phyloP scores from a whole-genome alignment of 1,140 invertebrate species.

The Leptinotarsa undecemlineata region DNA sequence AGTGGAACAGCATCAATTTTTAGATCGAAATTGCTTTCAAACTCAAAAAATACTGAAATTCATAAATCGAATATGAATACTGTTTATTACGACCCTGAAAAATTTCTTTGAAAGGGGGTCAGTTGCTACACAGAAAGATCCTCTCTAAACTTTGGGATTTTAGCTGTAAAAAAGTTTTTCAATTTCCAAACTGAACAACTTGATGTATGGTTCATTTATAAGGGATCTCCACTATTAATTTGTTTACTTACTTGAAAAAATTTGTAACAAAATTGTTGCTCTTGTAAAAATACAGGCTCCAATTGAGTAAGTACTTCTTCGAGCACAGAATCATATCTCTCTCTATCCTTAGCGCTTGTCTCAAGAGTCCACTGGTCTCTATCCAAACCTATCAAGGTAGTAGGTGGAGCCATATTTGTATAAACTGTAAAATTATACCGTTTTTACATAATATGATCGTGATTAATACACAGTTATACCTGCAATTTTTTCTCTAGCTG shows the following conservation, averaged over 20 bases:
- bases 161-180: no score
- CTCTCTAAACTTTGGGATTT: no score
- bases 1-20: no score
- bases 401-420: slow-evolving; percentile 45
- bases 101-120: no score
- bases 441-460: not conserved
- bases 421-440: slow-evolving; percentile 24
- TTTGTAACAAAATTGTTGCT: slow-evolving; percentile 93
- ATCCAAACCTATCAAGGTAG: slow-evolving; percentile 64
- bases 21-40: no score
- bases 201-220: no score
- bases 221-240: no score
- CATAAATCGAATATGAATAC: no score
- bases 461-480: slow-evolving; percentile 18
- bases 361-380: slow-evolving; percentile 62
- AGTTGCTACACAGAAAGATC: no score
- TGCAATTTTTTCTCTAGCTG: slow-evolving; percentile 48
- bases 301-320: slow-evolving; percentile 85
- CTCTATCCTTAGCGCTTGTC: slow-evolving; percentile 61
- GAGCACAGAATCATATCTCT: slow-evolving; percentile 72
- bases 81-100: no score
- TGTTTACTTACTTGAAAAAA: slow-evolving; percentile 75
- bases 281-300: slow-evolving; percentile 89
- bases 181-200: no score
- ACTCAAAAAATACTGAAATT: no score